A percentile compares a stretch with the other conserved stretches of the same genome.
Conservation (phyloP, 1,140 invertebrate species). For the Leptinotarsa defecta region DNA sequence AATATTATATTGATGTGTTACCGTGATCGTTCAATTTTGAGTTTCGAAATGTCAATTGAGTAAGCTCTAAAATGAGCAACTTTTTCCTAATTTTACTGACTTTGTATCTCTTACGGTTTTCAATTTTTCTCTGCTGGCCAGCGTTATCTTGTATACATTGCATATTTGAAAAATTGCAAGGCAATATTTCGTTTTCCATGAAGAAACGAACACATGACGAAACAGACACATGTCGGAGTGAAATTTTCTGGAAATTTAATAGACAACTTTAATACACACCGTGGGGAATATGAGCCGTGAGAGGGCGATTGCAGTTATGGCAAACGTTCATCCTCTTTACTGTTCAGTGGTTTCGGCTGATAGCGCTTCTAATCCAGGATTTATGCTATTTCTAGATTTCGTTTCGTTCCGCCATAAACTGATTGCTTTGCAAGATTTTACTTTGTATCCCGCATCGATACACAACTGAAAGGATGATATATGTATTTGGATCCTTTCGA, state of each 20-base stretch:
- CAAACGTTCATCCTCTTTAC: constrained; percentile 45
- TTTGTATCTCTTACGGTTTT: too few relatives aligned
- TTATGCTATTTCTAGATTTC: constrained; percentile 47
- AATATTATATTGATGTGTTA: too few relatives aligned
- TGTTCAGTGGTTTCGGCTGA: constrained; percentile 45
- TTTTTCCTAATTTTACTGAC: too few relatives aligned
- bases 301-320: constrained; percentile 25
- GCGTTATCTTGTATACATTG: too few relatives aligned
- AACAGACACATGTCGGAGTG: constrained; percentile 4
- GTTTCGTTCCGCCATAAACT: constrained; percentile 27
- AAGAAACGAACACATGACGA: neutral
- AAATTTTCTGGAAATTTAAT: constrained; percentile 6
- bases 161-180: too few relatives aligned
- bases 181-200: too few relatives aligned
- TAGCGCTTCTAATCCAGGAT: constrained; percentile 47
- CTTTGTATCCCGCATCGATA: constrained; percentile 16
- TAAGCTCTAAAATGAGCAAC: too few relatives aligned
- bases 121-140: too few relatives aligned
- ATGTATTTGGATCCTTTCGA: too few relatives aligned
- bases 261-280: neutral
- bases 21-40: too few relatives aligned
- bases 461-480: neutral
- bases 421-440: constrained; percentile 33
- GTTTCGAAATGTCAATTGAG: too few relatives aligned
- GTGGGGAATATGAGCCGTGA: constrained; percentile 6